Evolutionary conservation across 2,888 invertebrate genomes (phyloP), one percentile per base, ranked within the genome.

Genomic region (Lasioglossum zephyrum): DNA sequence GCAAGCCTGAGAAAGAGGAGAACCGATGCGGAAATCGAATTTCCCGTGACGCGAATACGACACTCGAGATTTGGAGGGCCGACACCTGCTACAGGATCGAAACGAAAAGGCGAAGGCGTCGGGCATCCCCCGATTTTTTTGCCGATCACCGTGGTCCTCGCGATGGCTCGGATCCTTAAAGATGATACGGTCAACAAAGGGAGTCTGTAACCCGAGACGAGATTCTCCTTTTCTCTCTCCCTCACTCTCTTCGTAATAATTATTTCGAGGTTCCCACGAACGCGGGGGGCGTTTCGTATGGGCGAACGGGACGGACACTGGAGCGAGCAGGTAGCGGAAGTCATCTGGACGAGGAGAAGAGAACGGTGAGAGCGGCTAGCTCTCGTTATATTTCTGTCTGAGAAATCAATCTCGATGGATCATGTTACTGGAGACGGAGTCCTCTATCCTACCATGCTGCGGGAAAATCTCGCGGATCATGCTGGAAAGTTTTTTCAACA

Each of bases 211-310:
- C 93, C 91, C 85, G 92, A 93, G 94, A 93, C 92, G 93, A 92
- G 92, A 87, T 87, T 86, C 75, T 88, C 92, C 16, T 88, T 91
- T 89, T 91, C 31, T 63, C 31, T 63, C 16, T n/a, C 53, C 9
- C 16, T 5, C 8, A 13, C 26, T 13, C 22, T 26, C 92, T 92
- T 93, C 94, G 93, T 93, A 93, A 95, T 95, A 95, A 95, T 95
- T 94, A 95, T 94, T 93, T 92, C 91, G 90, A 91, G 93, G 94
- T 95, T 95, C 95, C 95, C 95, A 95, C 95, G 95, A 93, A 93
- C 92, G 94, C 93, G 94, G 94, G 94, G 94, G 95, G 95, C 94
- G 95, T 94, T 93, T 92, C 94, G 92, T 90, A 87, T 87, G 89
- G 88, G 90, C 92, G 92, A 92, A 92, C 91, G 90, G 89, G 91